Base-by-base conservation (phyloP, 2,888 invertebrate species). In the Microctonus brassicae region DNA sequence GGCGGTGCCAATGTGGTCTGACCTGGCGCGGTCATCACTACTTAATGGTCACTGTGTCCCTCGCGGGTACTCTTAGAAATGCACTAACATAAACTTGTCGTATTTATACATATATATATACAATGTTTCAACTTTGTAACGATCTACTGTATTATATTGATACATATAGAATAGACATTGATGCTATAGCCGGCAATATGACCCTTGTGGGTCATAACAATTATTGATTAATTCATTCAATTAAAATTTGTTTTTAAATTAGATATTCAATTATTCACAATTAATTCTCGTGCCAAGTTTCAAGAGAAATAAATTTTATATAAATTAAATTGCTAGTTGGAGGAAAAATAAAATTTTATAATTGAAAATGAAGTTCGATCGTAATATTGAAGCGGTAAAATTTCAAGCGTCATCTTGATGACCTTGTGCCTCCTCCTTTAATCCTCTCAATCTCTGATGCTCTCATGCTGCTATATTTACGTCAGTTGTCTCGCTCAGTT, bases 1-100 rank as follows among this genome's bases (percentile, higher is more conserved):
- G 34, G 53, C 52, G 70, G 47, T 72, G 22, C 72, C 22, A 53
- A 17, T 64, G 53, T 33, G 57, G 42, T 79, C 78, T 78, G 78
- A 82, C 77, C 80, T 78, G 77, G 75, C 73, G 75, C 72, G 79
- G 75, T 77, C 77, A 81, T 81, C 78, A 78, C 76, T 79, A 79
- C 80, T 81, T 81, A 75, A 77, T 77, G 73, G 73, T 64, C 65
- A 58, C 63, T 70, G 65, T 70, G 70, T 64, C 64, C 34, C 29
- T n/a, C n/a, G 26, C 24, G 20, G 34, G 11, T 22, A 52, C 34
- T 64, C 64, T 34, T 53, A 26, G 63, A 64, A 64, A 64, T 53
- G 47, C 47, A 47, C 63, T 64, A 4, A 6, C 13, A 22, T 33
- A 33, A 29, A 26, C 11, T 36, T 36, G 11, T 17, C 9, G 36